These are phyloP conservation scores for Drosophila micromelanica DNA, from an alignment of 1,140 invertebrate species.

Conservation along the genomic window DNA sequence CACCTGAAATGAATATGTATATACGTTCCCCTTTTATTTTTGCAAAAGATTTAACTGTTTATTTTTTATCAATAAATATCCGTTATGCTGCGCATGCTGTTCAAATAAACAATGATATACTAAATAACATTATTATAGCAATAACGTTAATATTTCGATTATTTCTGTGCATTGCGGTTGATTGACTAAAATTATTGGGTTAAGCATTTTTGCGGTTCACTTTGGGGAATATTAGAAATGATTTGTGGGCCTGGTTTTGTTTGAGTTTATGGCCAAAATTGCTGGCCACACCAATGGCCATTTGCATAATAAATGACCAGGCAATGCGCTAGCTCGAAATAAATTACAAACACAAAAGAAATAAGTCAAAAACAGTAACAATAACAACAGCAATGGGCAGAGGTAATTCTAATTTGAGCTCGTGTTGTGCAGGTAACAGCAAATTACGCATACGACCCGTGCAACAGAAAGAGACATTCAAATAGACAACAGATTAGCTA, in stretches of 20 bases:
- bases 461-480: conserved; percentile 30
- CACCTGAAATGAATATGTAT: too few relatives aligned
- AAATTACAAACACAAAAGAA: conserved; percentile 55
- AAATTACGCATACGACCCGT: conserved; percentile 70
- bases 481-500: conserved; percentile 64
- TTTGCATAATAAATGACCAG: conserved; percentile 76
- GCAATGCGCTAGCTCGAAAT: conserved; percentile 55
- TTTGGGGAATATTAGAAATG: conserved; percentile 57
- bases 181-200: too few relatives aligned
- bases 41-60: too few relatives aligned
- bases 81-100: background rate
- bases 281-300: conserved; percentile 57
- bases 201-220: too few relatives aligned
- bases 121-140: conserved; percentile 4
- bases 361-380: conserved; percentile 14
- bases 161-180: conserved; percentile 21
- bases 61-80: conserved; percentile 1
- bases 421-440: conserved; percentile 44
- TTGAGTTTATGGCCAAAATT: conserved; percentile 61
- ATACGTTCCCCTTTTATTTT: too few relatives aligned
- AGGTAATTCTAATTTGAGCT: conserved; percentile 24
- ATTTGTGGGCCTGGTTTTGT: conserved; percentile 61
- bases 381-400: background rate
- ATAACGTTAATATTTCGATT: conserved; percentile 30
- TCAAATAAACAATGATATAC: background rate